Base-by-base conservation (phyloP, 30 jellyfish, hydroid and myxozoan species). In the Aurelia aurita complex sp. Pacific region DNA sequence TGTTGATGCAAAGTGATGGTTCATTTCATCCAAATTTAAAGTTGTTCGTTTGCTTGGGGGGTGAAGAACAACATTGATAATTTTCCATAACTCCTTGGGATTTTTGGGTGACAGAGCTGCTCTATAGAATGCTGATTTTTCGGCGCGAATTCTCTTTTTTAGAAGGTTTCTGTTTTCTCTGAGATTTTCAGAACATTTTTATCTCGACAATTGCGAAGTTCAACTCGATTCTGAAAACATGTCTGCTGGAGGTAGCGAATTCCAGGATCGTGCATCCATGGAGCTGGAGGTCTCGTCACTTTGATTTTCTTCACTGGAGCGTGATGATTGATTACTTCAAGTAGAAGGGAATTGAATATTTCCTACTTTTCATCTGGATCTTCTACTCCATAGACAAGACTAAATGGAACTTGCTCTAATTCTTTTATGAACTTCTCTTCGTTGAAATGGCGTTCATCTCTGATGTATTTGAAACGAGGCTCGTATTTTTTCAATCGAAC, bases 241-340 rank as follows among this genome's bases (percentile, higher is more conserved):
- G 52, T 40, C 52, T 40, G 52, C 52, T 40, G 52, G 6, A 40
- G 52, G 8, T 40, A 40, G 52, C 8, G 52, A 1, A 40, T 40
- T 40, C 6, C 52, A 40, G 52, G 8, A 40, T 40, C 52, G 52
- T 40, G 52, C 52, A 40, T 40, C 52, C 52, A 40, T 40, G 9
- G 61, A 80, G 77, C 77, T 16, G 77, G 77, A 67, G 77, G 77
- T 12, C 77, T 16, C 11, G 77, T 67, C 50, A 67, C 77, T 67
- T 67, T 67, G 46, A 67, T 67, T 67, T 67, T 67, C 77, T 32
- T 67, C 59, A 67, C 50, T 32, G 77, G 50, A 67, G 77, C 77
- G 50, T 67, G 36, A 16, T 32, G 50, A 67, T 67, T 67, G 40
- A 67, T 10, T 32, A 13, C 50, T n/a, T 67, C 50, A 18, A 67